A percentile compares a stretch with the other conserved stretches of the same genome.
These are phyloP conservation scores for Rhinichthys osculus DNA, from an alignment of 2,797 vertebrate species.

Conservation along the genomic window DNA sequence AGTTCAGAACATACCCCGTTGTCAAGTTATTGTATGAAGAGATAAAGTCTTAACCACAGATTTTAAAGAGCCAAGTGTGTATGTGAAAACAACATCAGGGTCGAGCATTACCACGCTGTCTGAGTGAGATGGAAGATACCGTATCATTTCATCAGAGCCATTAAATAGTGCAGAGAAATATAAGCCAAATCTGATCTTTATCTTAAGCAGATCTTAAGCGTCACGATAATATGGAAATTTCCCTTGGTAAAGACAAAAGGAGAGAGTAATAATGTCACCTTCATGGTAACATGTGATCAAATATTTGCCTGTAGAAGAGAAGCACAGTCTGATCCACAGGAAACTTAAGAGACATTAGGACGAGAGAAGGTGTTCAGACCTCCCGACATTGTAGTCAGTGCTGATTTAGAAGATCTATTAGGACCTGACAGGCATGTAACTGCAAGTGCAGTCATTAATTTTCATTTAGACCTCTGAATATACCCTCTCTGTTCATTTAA, in stretches of 20 bases:
- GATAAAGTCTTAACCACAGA: conserved; percentile 50
- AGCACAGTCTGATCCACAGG: conserved; percentile 11
- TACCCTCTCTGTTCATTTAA: conserved; percentile 56
- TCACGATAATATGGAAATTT: conserved; percentile 53
- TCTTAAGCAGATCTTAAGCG: conserved; percentile 49
- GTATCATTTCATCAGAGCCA: conserved; percentile 39
- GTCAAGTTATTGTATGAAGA: conserved; percentile 2
- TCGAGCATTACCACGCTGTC: background rate
- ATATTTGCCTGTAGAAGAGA: conserved; percentile 22
- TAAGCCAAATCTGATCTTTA: conserved; percentile 38
- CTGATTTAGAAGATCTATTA: conserved; percentile 45
- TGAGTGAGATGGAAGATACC: conserved; percentile 28
- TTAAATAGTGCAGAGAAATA: conserved; percentile 50
- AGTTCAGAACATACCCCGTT: conserved; percentile 19
- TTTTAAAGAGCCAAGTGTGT: conserved; percentile 51
- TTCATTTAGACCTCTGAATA: conserved; percentile 57
- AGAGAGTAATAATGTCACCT: conserved; percentile 43
- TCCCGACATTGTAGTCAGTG: conserved; percentile 25
- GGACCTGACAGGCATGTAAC: conserved; percentile 58
- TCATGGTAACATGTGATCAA: conserved; percentile 38
- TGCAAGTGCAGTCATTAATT: conserved; percentile 61
- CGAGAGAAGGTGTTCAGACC: conserved; percentile 3
- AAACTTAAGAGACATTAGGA: conserved; percentile 30
- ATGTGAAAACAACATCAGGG: conserved; percentile 11
- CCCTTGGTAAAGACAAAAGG: conserved; percentile 11